Evolutionary conservation across 2,113 vertebrate species (phyloP).

Genomic region (Procavia capensis): DNA sequence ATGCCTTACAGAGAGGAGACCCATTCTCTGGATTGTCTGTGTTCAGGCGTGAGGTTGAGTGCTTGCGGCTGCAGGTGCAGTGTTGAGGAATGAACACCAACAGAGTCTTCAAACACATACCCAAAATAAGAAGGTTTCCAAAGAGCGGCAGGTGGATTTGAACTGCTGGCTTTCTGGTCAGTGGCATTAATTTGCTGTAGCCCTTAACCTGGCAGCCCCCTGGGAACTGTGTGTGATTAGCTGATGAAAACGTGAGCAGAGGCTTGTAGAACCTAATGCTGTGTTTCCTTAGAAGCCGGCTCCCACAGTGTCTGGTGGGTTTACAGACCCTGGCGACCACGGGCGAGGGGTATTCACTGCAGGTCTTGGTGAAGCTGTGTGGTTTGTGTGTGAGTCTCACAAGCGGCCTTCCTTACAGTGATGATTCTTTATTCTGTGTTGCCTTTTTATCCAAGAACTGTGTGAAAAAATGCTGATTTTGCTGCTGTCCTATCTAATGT

Average conservation of each 20-base stretch:
- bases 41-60: no score
- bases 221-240: neutral
- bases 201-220: neutral
- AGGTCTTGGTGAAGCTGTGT: accelerated
- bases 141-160: no score
- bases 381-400: accelerated
- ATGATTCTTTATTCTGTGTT: accelerated
- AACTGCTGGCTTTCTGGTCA: no score
- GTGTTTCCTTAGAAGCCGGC: neutral
- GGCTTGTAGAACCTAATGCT: neutral
- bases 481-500: accelerated
- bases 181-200: no score
- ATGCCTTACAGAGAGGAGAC: neutral
- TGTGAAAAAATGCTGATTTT: accelerated
- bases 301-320: no score
- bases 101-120: neutral
- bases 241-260: neutral
- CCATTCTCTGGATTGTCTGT: no score
- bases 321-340: no score
- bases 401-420: accelerated
- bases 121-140: neutral
- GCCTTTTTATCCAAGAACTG: neutral
- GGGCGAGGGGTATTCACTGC: neutral
- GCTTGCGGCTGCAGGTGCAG: neutral
- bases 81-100: neutral